Evolutionary conservation across 2,113 vertebrate species (phyloP), one percentile per base, ranked within the genome.

Genomic region (Mellivora capensis): DNA sequence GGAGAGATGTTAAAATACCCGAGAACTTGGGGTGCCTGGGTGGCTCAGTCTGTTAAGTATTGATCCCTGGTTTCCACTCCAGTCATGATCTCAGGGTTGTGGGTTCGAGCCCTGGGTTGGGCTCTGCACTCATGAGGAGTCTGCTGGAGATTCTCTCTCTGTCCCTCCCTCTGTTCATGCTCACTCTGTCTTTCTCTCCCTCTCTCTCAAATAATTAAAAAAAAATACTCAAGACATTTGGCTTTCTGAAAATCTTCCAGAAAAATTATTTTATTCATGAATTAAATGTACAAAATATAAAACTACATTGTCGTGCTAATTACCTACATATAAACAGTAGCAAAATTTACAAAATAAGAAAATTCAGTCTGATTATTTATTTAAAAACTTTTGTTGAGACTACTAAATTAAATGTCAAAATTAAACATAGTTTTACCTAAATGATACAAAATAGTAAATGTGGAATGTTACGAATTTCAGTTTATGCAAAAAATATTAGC

Each of bases 251-350:
- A 91, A 52, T 71, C 74, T 87, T 84, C n/a, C 74, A 91, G 37
- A 44, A 61, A 95, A 79, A 90, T 54, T 52, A 76, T 92, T 90
- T 93, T 90, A 82, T 83, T 85, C 91, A 71, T 59, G 47, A 91
- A 31, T 87, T 87, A 87, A 93, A 81, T 62, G 20, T 71, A 84
- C 39, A 87, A 93, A 96, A 96, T 85, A 61, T 67, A 96, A 87
- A 95, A 89, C 15, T 77, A 86, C 18, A 62, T 74, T 76, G 80
- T 59, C 34, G 61, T 81, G 57, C 27, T 84, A 67, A 67, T 85
- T 44, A 44, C 34, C 80, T 91, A 62, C 8, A n/a, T 62, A 49
- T 7, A 89, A 96, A 42, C 34, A 80, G 37, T 81, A 85, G 49
- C 23, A 77, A 92, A 69, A 57, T 80, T 77, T 82, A 85, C 64